phyloP scores from a whole-genome alignment of 2,797 vertebrate genomes.

The Bucorvus abyssinicus region DNA sequence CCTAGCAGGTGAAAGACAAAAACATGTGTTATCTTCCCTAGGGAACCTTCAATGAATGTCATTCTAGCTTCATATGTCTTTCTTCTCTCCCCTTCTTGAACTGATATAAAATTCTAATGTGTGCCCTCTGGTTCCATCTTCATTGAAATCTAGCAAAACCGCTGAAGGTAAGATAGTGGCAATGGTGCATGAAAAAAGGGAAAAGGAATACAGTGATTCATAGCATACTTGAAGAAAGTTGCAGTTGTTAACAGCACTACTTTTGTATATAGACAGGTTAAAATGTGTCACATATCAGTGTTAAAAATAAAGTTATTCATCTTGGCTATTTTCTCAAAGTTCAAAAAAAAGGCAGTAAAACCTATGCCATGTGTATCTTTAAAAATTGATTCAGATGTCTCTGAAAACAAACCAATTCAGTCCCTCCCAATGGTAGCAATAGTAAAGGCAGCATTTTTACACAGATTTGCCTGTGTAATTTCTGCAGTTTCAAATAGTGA shows the following conservation, averaged over 20 bases:
- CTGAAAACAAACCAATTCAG: constrained; percentile 28
- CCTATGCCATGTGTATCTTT: constrained; percentile 20
- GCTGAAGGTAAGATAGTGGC: constrained; percentile 86
- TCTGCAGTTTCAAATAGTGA: not conserved
- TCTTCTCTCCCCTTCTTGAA: constrained; percentile 83
- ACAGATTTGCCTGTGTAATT: not conserved
- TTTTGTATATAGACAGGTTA: constrained; percentile 77
- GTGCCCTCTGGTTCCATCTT: constrained; percentile 89
- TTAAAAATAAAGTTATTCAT: constrained; percentile 77
- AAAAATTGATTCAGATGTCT: constrained; percentile 49
- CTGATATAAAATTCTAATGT: constrained; percentile 94
- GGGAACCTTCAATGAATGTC: constrained; percentile 86
- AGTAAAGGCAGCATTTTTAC: not conserved
- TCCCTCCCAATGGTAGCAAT: not conserved
- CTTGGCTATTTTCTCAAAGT: constrained; percentile 73
- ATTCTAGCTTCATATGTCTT: constrained; percentile 86
- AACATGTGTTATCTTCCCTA: constrained; percentile 86
- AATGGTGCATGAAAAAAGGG: constrained; percentile 85
- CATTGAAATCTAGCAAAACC: constrained; percentile 87
- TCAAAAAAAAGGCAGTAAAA: constrained; percentile 60
- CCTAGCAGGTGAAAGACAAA: constrained; percentile 95
- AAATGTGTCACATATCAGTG: constrained; percentile 75
- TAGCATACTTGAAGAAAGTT: constrained; percentile 79
- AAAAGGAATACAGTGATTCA: constrained; percentile 77
- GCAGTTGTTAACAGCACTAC: constrained; percentile 78